A percentile compares a stretch with the other conserved stretches of the same genome.
These are phyloP conservation scores for Darevskia nairensis DNA, from an alignment of 2,797 vertebrate genomes.

Conservation along the genomic window DNA sequence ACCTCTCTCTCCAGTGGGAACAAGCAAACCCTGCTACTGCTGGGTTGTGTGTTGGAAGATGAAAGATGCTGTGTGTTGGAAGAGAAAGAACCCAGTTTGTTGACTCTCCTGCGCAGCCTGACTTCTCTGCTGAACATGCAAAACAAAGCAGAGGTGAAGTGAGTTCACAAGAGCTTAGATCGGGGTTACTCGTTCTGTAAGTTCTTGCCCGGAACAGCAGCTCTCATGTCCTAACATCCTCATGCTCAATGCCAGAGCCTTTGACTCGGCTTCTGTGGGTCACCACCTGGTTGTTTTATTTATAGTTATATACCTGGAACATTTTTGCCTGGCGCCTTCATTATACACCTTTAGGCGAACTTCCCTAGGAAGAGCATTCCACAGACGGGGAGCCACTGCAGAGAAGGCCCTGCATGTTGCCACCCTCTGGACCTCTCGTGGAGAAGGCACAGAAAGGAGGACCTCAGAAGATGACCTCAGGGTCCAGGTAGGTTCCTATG, in stretches of 20 bases:
- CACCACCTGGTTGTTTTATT: not conserved
- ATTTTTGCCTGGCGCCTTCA: too few relatives aligned
- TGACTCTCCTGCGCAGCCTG: not conserved
- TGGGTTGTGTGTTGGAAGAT: not conserved
- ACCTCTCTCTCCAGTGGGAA: not conserved
- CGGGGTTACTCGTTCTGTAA: not conserved
- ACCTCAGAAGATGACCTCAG: too few relatives aligned
- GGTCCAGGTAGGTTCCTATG: too few relatives aligned
- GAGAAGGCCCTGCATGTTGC: too few relatives aligned
- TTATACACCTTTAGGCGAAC: too few relatives aligned
- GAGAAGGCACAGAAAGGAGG: too few relatives aligned
- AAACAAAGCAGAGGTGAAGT: not conserved
- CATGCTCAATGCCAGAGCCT: not conserved
- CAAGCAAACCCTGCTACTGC: not conserved
- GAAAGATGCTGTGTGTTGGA: not conserved
- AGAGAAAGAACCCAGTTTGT: not conserved
- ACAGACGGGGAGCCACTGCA: too few relatives aligned
- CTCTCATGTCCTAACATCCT: not conserved
- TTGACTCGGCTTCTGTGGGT: not conserved
- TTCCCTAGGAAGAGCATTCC: too few relatives aligned
- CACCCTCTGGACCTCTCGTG: too few relatives aligned
- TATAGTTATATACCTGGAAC: too few relatives aligned
- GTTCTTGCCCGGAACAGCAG: not conserved
- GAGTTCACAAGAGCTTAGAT: not conserved
- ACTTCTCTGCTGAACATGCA: not conserved